Evolutionary conservation across 2,797 vertebrate species (phyloP).

Genomic region (Craterocephalus amniculus): DNA sequence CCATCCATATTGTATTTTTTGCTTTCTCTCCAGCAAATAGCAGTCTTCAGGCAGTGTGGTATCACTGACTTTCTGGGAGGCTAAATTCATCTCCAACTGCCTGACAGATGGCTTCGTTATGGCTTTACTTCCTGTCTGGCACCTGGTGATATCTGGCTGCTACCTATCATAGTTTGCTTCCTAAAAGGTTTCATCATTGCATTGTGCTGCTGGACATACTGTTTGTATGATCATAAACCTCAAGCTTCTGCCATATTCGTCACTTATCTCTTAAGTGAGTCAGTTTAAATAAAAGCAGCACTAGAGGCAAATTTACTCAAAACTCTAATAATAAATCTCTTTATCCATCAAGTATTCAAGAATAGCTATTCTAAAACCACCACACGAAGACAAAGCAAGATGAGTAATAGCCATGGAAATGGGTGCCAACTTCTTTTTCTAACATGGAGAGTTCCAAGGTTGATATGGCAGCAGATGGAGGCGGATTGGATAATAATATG

Average conservation of each 20-base stretch:
- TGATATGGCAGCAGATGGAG: slow-evolving; percentile 47
- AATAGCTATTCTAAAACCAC: slow-evolving; percentile 38
- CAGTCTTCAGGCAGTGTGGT: slow-evolving; percentile 53
- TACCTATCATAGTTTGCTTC: slow-evolving; percentile 39
- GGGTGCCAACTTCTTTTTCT: slow-evolving; percentile 12
- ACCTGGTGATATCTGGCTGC: slow-evolving; percentile 62
- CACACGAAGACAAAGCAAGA: slow-evolving; percentile 10
- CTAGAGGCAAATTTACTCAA: slow-evolving; percentile 37
- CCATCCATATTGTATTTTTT: slow-evolving; percentile 42
- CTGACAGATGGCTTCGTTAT: slow-evolving; percentile 51
- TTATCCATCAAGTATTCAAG: slow-evolving; percentile 6
- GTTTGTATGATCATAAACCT: slow-evolving; percentile 40
- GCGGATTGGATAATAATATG: slow-evolving; percentile 42
- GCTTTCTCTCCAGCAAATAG: slow-evolving; percentile 53
- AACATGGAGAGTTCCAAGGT: slow-evolving; percentile 33
- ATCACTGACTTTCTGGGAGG: slow-evolving; percentile 48
- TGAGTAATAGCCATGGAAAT: slow-evolving; percentile 32
- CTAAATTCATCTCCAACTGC: slow-evolving; percentile 56
- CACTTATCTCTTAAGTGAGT: slow-evolving; percentile 40
- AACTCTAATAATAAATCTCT: slow-evolving; percentile 15
- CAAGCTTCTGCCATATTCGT: slow-evolving; percentile 39
- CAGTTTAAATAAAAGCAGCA: slow-evolving; percentile 39
- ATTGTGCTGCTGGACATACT: slow-evolving; percentile 41
- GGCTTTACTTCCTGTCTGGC: slow-evolving; percentile 58
- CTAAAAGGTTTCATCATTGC: slow-evolving; percentile 37